phyloP scores from a whole-genome alignment of 2,888 invertebrate species.

The Celastrina argiolus region DNA sequence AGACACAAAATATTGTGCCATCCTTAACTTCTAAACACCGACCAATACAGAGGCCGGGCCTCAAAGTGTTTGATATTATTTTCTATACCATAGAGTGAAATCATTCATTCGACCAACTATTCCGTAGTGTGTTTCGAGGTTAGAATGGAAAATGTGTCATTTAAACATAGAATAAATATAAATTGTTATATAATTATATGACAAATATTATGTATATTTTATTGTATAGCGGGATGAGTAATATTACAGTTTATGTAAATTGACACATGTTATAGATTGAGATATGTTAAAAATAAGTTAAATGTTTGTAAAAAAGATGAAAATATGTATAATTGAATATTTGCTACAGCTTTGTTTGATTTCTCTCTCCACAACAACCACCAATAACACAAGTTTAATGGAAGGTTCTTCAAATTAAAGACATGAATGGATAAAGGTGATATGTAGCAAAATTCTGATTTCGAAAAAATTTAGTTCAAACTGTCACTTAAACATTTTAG shows the following conservation, averaged over 20 bases:
- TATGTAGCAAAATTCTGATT: too few species aligned
- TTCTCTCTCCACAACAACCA: conserved; percentile 33
- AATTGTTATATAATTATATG: conserved; percentile 70
- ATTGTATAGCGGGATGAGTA: conserved; percentile 75
- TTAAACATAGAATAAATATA: conserved; percentile 63
- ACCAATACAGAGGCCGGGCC: conserved; percentile 34
- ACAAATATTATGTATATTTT: conserved; percentile 73
- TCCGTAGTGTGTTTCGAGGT: conserved; percentile 50
- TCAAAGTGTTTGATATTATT: conserved; percentile 36
- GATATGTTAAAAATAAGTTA: conserved; percentile 74
- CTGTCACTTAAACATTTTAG: too few species aligned
- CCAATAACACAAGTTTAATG: too few species aligned
- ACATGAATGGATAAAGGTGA: too few species aligned
- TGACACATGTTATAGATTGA: conserved; percentile 72
- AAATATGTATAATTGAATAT: conserved; percentile 76
- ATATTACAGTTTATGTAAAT: conserved; percentile 73
- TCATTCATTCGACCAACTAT: conserved; percentile 31
- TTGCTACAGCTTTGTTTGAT: conserved; percentile 66
- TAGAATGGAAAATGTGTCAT: conserved; percentile 71
- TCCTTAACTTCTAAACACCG: conserved; percentile 41
- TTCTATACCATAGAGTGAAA: conserved; percentile 36
- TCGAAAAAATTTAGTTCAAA: too few species aligned
- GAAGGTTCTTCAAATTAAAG: too few species aligned
- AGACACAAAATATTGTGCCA: conserved; percentile 65
- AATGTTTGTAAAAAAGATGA: conserved; percentile 76